Evolutionary conservation across 2,113 vertebrate genomes (phyloP).

Genomic region (Leiothrix lutea): DNA sequence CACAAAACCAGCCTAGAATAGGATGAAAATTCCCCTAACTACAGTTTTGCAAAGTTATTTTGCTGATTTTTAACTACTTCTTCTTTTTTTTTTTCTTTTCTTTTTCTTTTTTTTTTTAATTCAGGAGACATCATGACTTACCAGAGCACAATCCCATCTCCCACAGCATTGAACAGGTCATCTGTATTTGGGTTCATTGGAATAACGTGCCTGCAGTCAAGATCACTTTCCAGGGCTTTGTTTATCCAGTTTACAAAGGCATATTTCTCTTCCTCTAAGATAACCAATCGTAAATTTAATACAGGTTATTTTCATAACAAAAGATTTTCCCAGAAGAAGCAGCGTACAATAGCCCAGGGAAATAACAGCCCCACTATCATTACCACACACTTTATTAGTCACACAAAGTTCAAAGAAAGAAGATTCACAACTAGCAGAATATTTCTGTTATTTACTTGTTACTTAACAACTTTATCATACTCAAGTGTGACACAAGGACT

Average conservation of each 20-base stretch:
- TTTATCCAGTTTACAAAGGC: constrained; percentile 96
- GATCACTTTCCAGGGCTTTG: constrained; percentile 87
- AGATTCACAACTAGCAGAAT: background rate
- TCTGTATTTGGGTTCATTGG: constrained; percentile 88
- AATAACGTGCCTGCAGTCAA: constrained; percentile 83
- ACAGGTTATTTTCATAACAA: background rate
- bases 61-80: background rate
- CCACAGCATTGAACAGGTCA: constrained; percentile 86
- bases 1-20: background rate
- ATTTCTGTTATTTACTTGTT: background rate
- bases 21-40: background rate
- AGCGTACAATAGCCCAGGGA: background rate
- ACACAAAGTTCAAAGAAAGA: background rate
- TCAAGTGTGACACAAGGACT: background rate
- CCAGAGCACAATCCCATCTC: constrained; percentile 90
- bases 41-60: background rate
- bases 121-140: constrained; percentile 67
- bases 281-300: background rate
- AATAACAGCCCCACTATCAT: background rate
- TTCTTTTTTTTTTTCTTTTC: background rate
- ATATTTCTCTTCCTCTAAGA: constrained; percentile 90
- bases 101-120: background rate
- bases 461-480: background rate
- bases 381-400: background rate
- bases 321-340: background rate